phyloP scores from a whole-genome alignment of 2,113 vertebrate genomes.

The Passerina amoena region DNA sequence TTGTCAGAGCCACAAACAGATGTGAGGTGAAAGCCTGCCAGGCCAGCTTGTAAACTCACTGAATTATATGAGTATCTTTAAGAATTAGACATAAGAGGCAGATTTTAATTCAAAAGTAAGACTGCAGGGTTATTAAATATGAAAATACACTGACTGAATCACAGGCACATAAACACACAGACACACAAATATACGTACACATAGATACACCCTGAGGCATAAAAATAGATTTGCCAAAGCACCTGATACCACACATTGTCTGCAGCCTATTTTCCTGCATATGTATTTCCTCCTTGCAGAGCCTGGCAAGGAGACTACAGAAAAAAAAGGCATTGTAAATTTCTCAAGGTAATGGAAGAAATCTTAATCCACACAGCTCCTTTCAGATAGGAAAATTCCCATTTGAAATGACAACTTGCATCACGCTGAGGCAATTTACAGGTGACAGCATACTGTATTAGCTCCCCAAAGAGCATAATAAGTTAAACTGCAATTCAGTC shows the following conservation, averaged over 20 bases:
- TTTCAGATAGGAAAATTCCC: not conserved
- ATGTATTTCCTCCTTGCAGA: not conserved
- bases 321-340: not conserved
- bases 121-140: not conserved
- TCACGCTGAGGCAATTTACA: conserved; percentile 20
- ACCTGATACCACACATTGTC: not conserved
- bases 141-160: not conserved
- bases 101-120: not conserved
- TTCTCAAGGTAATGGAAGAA: conserved; percentile 15
- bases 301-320: not conserved
- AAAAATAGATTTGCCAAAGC: not conserved
- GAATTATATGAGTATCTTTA: not conserved
- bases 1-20: not conserved
- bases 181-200: not conserved
- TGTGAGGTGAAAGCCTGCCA: not conserved
- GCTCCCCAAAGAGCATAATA: not conserved
- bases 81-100: not conserved
- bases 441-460: not conserved
- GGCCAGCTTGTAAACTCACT: not conserved
- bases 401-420: not conserved
- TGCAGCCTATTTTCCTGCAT: not conserved
- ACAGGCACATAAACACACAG: not conserved
- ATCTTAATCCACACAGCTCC: not conserved
- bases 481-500: not conserved
- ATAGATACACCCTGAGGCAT: not conserved